These are phyloP conservation scores for Metaphire vulgaris DNA, from an alignment of 1,140 invertebrate species.

Conservation along the genomic window DNA sequence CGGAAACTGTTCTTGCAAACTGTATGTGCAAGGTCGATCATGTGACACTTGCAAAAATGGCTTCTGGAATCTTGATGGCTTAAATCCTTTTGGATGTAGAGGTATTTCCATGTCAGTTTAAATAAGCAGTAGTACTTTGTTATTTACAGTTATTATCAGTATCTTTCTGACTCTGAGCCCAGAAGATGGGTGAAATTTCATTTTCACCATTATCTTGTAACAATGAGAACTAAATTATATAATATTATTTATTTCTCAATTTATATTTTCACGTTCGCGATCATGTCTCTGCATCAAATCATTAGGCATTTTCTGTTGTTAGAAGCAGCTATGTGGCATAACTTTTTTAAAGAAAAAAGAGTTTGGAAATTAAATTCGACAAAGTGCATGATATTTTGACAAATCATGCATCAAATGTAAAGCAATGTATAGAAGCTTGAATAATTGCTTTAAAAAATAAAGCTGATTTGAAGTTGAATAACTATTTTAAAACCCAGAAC, in stretches of 20 bases:
- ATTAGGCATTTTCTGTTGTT: too few relatives aligned
- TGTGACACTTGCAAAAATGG: constrained; percentile 31
- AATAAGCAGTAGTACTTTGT: too few relatives aligned
- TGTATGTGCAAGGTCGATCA: constrained; percentile 30
- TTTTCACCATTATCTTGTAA: background rate
- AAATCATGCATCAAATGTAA: too few relatives aligned
- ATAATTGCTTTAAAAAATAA: too few relatives aligned
- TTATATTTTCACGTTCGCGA: constrained; percentile 37
- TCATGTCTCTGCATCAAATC: background rate
- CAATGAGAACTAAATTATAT: background rate
- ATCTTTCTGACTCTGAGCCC: background rate
- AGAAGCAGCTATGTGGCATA: too few relatives aligned
- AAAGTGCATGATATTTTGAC: too few relatives aligned
- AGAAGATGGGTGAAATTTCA: background rate
- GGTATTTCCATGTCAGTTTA: constrained; percentile 7
- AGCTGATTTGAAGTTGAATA: background rate
- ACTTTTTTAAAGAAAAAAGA: too few relatives aligned
- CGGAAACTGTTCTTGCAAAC: constrained; percentile 46
- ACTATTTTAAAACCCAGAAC: background rate
- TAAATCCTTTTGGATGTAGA: constrained; percentile 25
- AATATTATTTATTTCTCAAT: background rate
- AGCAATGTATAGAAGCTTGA: too few relatives aligned
- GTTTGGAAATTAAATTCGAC: too few relatives aligned
- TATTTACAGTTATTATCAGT: background rate
- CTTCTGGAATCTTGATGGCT: constrained; percentile 23